Conservation (phyloP, 2,797 vertebrate species). For the Bradypodion pumilum region DNA sequence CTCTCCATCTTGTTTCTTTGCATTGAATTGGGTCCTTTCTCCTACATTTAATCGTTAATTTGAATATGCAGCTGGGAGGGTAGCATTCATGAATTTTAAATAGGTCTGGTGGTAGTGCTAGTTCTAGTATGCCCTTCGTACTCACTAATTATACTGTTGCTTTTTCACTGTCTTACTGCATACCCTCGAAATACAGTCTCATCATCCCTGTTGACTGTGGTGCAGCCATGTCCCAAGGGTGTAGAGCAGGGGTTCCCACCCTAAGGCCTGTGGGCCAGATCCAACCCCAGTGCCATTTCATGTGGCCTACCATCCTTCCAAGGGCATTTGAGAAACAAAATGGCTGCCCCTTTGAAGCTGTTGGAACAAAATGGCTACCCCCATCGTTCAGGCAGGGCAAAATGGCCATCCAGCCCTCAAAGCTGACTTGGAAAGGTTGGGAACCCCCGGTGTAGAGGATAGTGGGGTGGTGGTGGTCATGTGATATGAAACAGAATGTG, state of each 20-base stretch:
- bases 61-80: constrained; percentile 29
- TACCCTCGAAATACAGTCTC: background rate
- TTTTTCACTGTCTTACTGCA: background rate
- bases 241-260: too few species aligned
- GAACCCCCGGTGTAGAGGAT: too few species aligned
- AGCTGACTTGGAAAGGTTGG: too few species aligned
- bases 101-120: constrained; percentile 3
- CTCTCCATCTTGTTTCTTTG: constrained; percentile 38
- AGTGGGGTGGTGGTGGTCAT: background rate
- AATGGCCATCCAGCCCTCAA: too few species aligned
- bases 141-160: constrained; percentile 8
- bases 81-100: constrained; percentile 21
- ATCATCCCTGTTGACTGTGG: background rate
- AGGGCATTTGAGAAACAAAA: too few species aligned
- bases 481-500: background rate
- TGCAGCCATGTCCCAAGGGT: background rate
- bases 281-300: too few species aligned
- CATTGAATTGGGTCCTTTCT: constrained; percentile 25
- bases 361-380: too few species aligned
- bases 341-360: too few species aligned
- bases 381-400: too few species aligned
- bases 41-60: constrained; percentile 29
- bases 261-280: too few species aligned
- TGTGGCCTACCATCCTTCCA: too few species aligned
- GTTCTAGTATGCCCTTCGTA: background rate